Base-by-base conservation (phyloP, 92 coral and sea anemone species). In the Meandrina meandrites region DNA sequence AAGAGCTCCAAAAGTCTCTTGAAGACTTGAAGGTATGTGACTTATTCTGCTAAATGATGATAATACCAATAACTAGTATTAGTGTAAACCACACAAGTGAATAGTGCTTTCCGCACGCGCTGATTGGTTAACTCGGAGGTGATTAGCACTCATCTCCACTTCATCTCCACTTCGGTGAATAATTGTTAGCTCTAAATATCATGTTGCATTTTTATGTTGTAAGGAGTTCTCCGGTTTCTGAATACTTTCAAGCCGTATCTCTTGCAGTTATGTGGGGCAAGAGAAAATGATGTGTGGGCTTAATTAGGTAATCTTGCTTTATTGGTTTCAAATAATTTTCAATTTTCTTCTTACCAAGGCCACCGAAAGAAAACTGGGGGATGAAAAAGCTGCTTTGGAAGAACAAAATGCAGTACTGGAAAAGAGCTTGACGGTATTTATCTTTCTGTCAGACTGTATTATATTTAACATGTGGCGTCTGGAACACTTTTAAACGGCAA, bases 371-470 rank as follows among this genome's bases (percentile, higher is more conserved):
- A 78, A 48, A 42, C 82, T 77, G 11, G 77, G 50, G 18, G 82
- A 47, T 77, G 62, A 85, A 77, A 85, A 77, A 77, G 17, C 64
- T 68, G 54, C 51, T 5, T 62, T 91, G 32, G 86, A 83, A 83
- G 88, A 79, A 78, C 84, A 60, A 79, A 28, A 53, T 27, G 50
- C 85, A 67, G 57, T 72, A 7, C 64, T 91, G 80, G 82, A 87
- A 51, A 45, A 57, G 75, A 75, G 54, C n/a, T 37, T 87, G 37
- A 60, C 53, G 81, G 93, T 91, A 91, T 1, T n/a, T 53, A 53
- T 30, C 0, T 74, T 22, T 17, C 24, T 84, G 34, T 11, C 42
- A 22, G 2, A 22, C 31, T 45, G 21, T 48, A 40, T 83, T 64
- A 16, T 28, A 18, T 53, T 24, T 4, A 18, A 24, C 24, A 3